A percentile compares a stretch with the other conserved stretches of the same genome.
phyloP scores from a whole-genome alignment of 1,140 invertebrate species.

The Drosophila ohnishii region DNA sequence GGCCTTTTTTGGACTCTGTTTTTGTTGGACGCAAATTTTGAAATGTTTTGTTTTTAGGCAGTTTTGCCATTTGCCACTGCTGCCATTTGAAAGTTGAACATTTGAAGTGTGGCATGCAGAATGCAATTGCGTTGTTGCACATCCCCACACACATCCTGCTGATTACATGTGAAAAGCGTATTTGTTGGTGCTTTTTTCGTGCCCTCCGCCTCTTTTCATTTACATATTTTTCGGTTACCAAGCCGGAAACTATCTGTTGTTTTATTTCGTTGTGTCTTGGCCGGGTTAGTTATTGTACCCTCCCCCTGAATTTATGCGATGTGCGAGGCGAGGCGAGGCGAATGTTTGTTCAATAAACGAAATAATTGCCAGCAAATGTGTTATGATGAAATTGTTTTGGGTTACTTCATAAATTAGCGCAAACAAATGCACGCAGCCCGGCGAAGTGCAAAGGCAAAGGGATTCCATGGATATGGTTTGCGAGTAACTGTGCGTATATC shows the following conservation, averaged over 20 bases:
- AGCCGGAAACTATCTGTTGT: slow-evolving; percentile 53
- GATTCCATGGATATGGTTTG: slow-evolving; percentile 3
- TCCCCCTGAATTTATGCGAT: slow-evolving; percentile 71
- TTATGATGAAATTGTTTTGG: slow-evolving; percentile 81
- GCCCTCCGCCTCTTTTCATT: slow-evolving; percentile 43
- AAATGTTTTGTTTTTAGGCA: slow-evolving; percentile 65
- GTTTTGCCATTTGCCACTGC: slow-evolving; percentile 38
- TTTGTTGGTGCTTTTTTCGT: slow-evolving; percentile 24
- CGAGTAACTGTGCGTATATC: not conserved
- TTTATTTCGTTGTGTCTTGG: slow-evolving; percentile 51
- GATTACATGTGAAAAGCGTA: slow-evolving; percentile 49
- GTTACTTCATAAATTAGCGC: slow-evolving; percentile 81
- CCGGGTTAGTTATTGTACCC: slow-evolving; percentile 51
- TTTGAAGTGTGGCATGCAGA: slow-evolving; percentile 59
- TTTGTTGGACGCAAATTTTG: slow-evolving; percentile 63
- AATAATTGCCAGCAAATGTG: slow-evolving; percentile 80
- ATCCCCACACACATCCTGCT: slow-evolving; percentile 26
- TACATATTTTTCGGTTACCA: slow-evolving; percentile 76
- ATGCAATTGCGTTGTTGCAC: slow-evolving; percentile 71
- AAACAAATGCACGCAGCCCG: slow-evolving; percentile 51
- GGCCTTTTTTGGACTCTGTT: slow-evolving; percentile 48
- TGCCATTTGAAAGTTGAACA: slow-evolving; percentile 44
- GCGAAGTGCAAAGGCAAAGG: slow-evolving; percentile 13
- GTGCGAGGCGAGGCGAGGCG: slow-evolving; percentile 49
- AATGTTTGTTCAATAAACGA: slow-evolving; percentile 82